A percentile compares a stretch with the other conserved stretches of the same genome.
phyloP scores from a whole-genome alignment of 2,888 invertebrate genomes.

The Axea sp. region DNA sequence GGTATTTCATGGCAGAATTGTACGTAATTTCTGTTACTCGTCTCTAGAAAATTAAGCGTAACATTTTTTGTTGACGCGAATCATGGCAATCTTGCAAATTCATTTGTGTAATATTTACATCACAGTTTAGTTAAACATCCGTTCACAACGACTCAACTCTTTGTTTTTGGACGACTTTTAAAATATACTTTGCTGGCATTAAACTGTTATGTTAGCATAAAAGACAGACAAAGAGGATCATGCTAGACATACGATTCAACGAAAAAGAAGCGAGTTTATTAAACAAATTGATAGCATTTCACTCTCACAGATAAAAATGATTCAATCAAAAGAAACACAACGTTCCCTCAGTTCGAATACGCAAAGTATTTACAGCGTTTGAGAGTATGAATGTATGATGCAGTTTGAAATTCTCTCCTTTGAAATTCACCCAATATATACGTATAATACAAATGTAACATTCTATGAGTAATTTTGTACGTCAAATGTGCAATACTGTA shows the following conservation, averaged over 20 bases:
- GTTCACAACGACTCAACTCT: constrained; percentile 5
- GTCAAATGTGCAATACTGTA: constrained; percentile 59
- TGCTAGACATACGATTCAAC: constrained; percentile 7
- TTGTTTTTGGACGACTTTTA: too few species aligned
- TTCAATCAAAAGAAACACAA: constrained; percentile 20
- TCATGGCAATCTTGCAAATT: too few species aligned
- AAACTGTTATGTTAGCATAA: too few species aligned
- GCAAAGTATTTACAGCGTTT: constrained; percentile 40
- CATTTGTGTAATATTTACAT: too few species aligned
- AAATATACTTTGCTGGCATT: too few species aligned
- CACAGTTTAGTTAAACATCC: too few species aligned
- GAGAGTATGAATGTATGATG: constrained; percentile 24
- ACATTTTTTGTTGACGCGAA: too few species aligned
- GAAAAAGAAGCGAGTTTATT: constrained; percentile 8
- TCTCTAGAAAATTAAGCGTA: too few species aligned
- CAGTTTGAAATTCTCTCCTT: constrained; percentile 19
- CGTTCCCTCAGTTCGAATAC: constrained; percentile 10
- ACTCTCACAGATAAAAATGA: constrained; percentile 14
- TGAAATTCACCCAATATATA: constrained; percentile 28
- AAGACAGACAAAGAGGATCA: constrained; percentile 3
- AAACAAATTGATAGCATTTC: background rate
- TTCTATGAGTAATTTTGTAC: constrained; percentile 57
- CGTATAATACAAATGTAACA: constrained; percentile 51
- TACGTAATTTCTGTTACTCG: too few species aligned
- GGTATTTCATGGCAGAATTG: too few species aligned